A percentile compares a stretch with the other conserved stretches of the same genome.
Conservation (phyloP, 2,797 vertebrate genomes). For the Cuculus canorus region DNA sequence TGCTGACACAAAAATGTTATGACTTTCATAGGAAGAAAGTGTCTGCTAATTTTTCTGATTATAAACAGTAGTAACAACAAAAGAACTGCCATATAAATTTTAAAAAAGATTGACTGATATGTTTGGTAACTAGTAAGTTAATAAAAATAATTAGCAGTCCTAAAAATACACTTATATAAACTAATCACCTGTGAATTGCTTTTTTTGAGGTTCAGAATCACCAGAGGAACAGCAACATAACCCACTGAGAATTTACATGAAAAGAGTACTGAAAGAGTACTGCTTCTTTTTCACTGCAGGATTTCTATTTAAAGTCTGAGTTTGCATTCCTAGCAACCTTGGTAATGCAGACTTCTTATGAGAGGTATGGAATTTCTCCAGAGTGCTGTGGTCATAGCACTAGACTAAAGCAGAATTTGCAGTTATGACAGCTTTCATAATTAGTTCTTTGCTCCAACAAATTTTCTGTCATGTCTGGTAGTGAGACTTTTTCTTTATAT, state of each 20-base stretch:
- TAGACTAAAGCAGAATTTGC: not conserved
- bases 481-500: not conserved
- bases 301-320: not conserved
- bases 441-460: not conserved
- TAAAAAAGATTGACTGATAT: accelerated
- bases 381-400: not conserved
- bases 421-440: not conserved
- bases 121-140: not conserved
- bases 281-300: not conserved
- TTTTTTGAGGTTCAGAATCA: not conserved
- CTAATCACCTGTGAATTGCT: not conserved
- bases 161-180: not conserved
- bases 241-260: not conserved
- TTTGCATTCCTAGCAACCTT: not conserved
- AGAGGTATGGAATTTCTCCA: not conserved
- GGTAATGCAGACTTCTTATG: not conserved
- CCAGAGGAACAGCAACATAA: not conserved
- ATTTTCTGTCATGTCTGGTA: not conserved
- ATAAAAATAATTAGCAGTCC: not conserved
- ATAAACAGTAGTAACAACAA: not conserved
- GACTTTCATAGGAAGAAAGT: not conserved
- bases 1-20: not conserved
- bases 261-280: not conserved
- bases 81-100: accelerated
- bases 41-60: not conserved